These are phyloP conservation scores for Graptemys geographica DNA, from an alignment of 2,797 vertebrate species.

Conservation along the genomic window DNA sequence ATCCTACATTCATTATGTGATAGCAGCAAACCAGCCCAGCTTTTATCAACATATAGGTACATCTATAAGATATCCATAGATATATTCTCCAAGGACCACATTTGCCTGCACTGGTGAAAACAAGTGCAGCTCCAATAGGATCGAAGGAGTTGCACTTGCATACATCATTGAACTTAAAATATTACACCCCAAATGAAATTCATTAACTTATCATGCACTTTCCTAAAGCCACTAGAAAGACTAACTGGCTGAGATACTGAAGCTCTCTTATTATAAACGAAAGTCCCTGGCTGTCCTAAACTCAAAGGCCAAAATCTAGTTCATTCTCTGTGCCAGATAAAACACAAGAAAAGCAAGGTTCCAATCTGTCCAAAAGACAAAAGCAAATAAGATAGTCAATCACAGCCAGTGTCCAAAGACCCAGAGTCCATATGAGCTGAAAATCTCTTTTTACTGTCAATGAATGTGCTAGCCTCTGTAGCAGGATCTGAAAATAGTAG, in stretches of 20 bases:
- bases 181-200: not conserved
- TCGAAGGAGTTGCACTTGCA: not conserved
- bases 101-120: not conserved
- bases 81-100: not conserved
- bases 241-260: not conserved
- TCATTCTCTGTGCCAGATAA: constrained; percentile 38
- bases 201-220: not conserved
- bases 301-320: not conserved
- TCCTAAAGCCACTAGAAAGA: not conserved
- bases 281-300: not conserved
- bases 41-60: not conserved
- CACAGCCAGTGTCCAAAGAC: constrained; percentile 59
- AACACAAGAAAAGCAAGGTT: constrained; percentile 35
- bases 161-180: not conserved
- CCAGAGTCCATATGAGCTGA: constrained; percentile 49
- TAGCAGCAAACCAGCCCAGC: not conserved
- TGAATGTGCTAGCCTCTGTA: constrained; percentile 25
- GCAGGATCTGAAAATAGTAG: constrained; percentile 30
- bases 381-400: constrained; percentile 31
- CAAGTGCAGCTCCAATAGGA: not conserved
- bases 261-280: not conserved
- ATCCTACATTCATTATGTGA: not conserved
- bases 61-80: not conserved
- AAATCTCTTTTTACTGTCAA: not conserved
- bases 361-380: not conserved